These are phyloP conservation scores for Cabera pusaria DNA, from an alignment of 2,888 invertebrate species.

Conservation along the genomic window DNA sequence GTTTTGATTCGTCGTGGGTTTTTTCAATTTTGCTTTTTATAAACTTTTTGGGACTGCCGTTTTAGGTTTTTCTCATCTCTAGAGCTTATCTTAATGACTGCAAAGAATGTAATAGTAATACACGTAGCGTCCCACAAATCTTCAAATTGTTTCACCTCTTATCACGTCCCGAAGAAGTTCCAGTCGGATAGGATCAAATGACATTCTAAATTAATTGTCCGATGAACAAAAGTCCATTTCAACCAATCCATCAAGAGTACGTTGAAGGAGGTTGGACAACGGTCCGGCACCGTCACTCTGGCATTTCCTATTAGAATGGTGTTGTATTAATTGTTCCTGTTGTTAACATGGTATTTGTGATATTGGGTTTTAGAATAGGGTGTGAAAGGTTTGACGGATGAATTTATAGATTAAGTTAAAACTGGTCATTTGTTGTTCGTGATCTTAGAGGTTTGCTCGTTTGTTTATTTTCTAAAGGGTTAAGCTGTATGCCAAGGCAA, in stretches of 20 bases:
- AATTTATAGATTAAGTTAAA: neutral
- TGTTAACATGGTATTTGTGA: constrained; percentile 23
- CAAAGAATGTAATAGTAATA: no score
- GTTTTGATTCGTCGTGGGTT: no score
- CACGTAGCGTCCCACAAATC: no score
- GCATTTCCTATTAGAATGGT: constrained; percentile 24
- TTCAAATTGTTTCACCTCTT: constrained; percentile 2
- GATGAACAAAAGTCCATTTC: constrained; percentile 56
- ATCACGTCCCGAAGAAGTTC: no score
- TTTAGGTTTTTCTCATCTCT: no score
- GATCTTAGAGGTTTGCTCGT: neutral
- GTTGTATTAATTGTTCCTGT: constrained; percentile 33
- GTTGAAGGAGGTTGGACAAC: constrained; percentile 53
- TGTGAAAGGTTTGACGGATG: constrained; percentile 8
- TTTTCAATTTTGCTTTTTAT: no score
- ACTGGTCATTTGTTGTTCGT: neutral
- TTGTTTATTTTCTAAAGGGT: no score
- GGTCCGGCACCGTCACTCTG: constrained; percentile 40
- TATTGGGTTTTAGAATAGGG: constrained; percentile 12
- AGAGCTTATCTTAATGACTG: no score
- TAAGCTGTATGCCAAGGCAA: no score
- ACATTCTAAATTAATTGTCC: constrained; percentile 56
- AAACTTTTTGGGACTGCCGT: no score
- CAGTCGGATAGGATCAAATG: no score
- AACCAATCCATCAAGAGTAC: constrained; percentile 53